Percentiles rank a stretch among this genome's conserved stretches.
These are phyloP conservation scores for Epizoanthus scotinus DNA, from an alignment of 92 coral and sea anemone species.

Conservation along the genomic window DNA sequence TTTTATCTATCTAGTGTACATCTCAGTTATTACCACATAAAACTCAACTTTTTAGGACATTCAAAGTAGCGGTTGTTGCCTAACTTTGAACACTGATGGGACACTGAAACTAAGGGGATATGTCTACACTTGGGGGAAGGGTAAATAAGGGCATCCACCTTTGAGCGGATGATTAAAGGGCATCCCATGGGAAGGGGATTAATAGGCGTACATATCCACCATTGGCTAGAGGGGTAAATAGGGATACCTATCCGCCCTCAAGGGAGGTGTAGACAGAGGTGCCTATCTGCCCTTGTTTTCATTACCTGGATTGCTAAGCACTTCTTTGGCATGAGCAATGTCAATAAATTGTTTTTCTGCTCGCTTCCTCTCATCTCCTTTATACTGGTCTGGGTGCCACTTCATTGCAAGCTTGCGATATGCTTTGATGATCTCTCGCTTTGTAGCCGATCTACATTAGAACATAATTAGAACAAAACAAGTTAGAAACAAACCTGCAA, in stretches of 20 bases:
- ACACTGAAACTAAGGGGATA: no score
- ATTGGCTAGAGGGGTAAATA: no score
- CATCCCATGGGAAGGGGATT: no score
- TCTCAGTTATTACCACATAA: no score
- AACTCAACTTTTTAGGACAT: no score
- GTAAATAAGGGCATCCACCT: background rate
- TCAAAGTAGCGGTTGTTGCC: no score
- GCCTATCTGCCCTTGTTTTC: background rate
- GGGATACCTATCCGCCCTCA: background rate
- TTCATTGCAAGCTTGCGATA: conserved; percentile 92
- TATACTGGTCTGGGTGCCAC: conserved; percentile 98
- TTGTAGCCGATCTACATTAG: conserved; percentile 77
- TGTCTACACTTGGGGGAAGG: background rate
- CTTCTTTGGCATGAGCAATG: conserved; percentile 98
- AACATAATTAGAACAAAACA: background rate
- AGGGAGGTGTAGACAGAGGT: background rate
- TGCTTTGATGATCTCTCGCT: conserved; percentile 85
- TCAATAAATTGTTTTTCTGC: conserved; percentile 97
- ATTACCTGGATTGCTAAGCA: conserved; percentile 90
- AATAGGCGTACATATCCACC: no score
- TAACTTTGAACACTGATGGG: no score
- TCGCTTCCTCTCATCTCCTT: conserved; percentile 84
- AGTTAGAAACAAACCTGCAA: background rate
- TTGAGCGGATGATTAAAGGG: no score
- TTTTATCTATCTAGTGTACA: no score